Evolutionary conservation across 1,140 invertebrate genomes (phyloP).

Genomic region (Neodiprion pinetum): DNA sequence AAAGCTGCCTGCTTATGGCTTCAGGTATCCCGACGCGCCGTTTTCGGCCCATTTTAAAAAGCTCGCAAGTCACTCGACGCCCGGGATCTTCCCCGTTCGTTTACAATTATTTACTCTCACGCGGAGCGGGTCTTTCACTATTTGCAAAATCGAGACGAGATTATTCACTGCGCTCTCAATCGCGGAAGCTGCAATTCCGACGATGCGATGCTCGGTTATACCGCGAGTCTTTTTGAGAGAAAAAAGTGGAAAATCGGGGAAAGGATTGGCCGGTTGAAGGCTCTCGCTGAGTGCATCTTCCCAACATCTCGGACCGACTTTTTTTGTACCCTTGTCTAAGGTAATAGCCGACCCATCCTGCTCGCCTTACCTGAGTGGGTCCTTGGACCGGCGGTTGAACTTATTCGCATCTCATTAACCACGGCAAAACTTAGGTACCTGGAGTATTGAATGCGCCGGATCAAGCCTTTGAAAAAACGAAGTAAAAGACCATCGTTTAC

Average conservation of each 20-base stretch:
- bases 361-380: not conserved
- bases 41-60: not conserved
- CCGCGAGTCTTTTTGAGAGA: too few species aligned
- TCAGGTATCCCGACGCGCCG: not conserved
- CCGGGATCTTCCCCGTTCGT: not conserved
- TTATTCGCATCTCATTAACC: not conserved
- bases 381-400: not conserved
- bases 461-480: not conserved
- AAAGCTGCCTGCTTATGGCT: not conserved
- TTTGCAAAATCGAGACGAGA: too few species aligned
- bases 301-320: not conserved
- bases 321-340: not conserved
- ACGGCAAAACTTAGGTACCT: not conserved
- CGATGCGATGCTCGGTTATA: too few species aligned
- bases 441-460: too few species aligned
- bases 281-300: not conserved
- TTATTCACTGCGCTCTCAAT: too few species aligned
- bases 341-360: not conserved
- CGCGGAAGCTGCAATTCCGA: too few species aligned
- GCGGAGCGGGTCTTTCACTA: too few species aligned
- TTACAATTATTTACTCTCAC: not conserved
- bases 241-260: not conserved
- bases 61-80: not conserved
- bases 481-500: not conserved
- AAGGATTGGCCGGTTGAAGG: not conserved